phyloP scores from a whole-genome alignment of 2,113 vertebrate genomes.

The Scophthalmus maximus region DNA sequence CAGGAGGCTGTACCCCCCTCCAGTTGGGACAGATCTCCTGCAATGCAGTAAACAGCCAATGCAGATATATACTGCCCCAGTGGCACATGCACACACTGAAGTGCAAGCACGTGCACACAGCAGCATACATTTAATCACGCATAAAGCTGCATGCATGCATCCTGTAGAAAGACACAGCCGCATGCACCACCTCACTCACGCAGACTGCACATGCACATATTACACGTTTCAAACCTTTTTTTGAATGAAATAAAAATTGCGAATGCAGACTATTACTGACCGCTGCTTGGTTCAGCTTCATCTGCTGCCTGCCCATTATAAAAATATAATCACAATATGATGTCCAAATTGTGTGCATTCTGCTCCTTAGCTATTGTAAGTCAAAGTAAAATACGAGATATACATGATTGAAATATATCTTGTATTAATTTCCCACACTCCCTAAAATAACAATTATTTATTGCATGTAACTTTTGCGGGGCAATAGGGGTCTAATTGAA shows the following conservation, averaged over 20 bases:
- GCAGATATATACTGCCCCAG: slow-evolving; percentile 48
- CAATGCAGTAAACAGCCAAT: slow-evolving; percentile 69
- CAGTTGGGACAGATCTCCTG: slow-evolving; percentile 61
- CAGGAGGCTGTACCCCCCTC: slow-evolving; percentile 32
- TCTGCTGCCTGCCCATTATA: neutral
- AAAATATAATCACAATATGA: slow-evolving; percentile 11
- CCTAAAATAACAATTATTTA: neutral
- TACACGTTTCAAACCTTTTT: slow-evolving; percentile 3
- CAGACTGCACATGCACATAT: neutral
- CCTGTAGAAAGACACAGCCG: neutral
- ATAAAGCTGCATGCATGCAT: slow-evolving; percentile 3
- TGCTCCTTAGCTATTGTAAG: too few species aligned
- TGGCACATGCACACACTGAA: slow-evolving; percentile 24
- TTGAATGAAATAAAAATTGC: slow-evolving; percentile 9
- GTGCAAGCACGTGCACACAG: slow-evolving; percentile 10
- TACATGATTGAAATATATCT: neutral
- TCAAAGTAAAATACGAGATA: too few species aligned
- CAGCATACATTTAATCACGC: slow-evolving; percentile 22
- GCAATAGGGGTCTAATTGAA: neutral
- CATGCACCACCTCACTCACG: neutral
- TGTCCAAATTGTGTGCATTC: neutral
- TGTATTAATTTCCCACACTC: neutral
- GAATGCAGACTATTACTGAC: slow-evolving; percentile 9
- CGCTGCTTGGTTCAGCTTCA: neutral
- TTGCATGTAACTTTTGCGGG: neutral